phyloP scores from a whole-genome alignment of 2,888 invertebrate species.

The Strigamia crassipes region DNA sequence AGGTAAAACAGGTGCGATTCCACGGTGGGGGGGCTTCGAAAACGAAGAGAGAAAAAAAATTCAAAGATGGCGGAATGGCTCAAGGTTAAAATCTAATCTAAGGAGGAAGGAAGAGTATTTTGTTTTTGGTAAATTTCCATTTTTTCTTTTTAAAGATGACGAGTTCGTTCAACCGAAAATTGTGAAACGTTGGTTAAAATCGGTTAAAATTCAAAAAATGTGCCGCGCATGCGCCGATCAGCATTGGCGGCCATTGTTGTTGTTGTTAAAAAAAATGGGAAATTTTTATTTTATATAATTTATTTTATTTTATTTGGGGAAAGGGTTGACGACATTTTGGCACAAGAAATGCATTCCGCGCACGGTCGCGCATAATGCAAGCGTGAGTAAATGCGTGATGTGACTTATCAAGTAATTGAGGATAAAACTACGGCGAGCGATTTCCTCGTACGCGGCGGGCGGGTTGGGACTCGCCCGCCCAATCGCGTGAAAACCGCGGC shows the following conservation, averaged over 20 bases:
- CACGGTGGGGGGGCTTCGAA: neutral
- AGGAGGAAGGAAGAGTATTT: neutral
- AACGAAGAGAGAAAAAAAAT: neutral
- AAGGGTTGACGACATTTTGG: slow-evolving; percentile 7
- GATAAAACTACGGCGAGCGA: neutral
- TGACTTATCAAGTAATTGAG: neutral
- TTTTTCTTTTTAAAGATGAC: neutral
- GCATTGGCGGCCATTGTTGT: neutral
- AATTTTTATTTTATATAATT: too few relatives aligned
- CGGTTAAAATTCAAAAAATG: too few relatives aligned
- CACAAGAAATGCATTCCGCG: neutral
- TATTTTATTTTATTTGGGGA: neutral
- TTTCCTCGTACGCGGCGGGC: too few relatives aligned
- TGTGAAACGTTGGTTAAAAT: too few relatives aligned
- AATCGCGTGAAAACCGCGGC: too few relatives aligned
- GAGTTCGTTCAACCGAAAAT: neutral
- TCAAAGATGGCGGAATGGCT: neutral
- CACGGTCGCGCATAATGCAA: neutral
- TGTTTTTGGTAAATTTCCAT: neutral
- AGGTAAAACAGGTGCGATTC: neutral
- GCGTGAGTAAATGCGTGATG: neutral
- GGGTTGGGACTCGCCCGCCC: too few relatives aligned
- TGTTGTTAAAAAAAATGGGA: neutral
- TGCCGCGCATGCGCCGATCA: too few relatives aligned
- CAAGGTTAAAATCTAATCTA: slow-evolving; percentile 13